A percentile compares a stretch with the other conserved stretches of the same genome.
phyloP scores from a whole-genome alignment of 2,797 vertebrate species.

The Sebastes trivittatus region DNA sequence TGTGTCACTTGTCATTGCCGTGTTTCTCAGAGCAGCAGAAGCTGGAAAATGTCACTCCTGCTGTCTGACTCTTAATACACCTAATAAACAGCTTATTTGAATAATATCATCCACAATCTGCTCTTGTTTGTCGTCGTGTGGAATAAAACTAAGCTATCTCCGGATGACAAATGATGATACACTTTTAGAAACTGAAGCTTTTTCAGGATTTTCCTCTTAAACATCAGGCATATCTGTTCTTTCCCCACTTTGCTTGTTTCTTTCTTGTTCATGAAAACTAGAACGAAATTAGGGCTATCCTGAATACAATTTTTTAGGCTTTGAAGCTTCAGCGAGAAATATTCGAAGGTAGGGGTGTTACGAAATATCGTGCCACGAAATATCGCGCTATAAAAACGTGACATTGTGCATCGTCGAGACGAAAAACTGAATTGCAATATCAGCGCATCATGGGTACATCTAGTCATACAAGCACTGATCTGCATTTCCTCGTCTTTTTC shows the following conservation, averaged over 20 bases:
- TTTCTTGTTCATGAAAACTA: background rate
- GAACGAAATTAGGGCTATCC: no score
- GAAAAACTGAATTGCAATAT: no score
- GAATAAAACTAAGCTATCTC: slow-evolving; percentile 21
- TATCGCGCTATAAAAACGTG: no score
- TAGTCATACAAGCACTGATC: no score
- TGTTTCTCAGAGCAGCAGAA: background rate
- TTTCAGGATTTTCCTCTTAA: background rate
- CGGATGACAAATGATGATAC: slow-evolving; percentile 11
- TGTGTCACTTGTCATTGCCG: background rate
- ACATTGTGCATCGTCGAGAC: no score
- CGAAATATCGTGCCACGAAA: no score
- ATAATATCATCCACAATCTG: slow-evolving; percentile 2
- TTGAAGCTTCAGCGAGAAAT: no score
- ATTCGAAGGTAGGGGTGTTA: no score
- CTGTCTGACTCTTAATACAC: background rate
- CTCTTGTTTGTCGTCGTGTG: background rate
- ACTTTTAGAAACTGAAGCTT: background rate
- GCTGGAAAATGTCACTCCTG: background rate
- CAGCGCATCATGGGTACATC: no score
- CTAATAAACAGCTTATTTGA: slow-evolving; percentile 9
- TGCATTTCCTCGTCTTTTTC: no score
- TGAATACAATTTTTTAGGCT: no score
- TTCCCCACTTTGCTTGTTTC: background rate
- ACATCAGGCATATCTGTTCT: background rate